Base-by-base conservation (phyloP, 2,888 invertebrate species). In the Drosophila stalkeri region DNA sequence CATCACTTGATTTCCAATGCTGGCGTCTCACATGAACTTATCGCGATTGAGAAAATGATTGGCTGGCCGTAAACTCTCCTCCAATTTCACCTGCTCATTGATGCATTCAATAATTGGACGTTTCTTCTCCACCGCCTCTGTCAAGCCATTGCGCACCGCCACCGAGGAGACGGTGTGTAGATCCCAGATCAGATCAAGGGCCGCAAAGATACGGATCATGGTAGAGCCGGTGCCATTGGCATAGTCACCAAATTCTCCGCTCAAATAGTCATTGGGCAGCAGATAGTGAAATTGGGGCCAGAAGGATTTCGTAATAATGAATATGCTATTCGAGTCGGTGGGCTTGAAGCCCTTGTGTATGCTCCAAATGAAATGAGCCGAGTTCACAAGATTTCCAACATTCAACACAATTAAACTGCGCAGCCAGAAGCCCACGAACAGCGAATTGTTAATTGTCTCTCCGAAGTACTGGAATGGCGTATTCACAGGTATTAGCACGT, bases 251-350 rank as follows among this genome's bases (percentile, higher is more conserved):
- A 94, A 97, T 92, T 97, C 97, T 11, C 96, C 96, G n/a, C 95
- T 95, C 89, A 96, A 96, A 93, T 96, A 97, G 89, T 97, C 97
- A 93, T 95, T 95, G 0, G 97, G 96, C 27, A 96, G 91, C 27
- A 96, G 89, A 83, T 97, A 97, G 89, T 97, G 97, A 90, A 97
- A 97, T 72, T 96, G 95, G 0, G 96, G 95, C 97, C 97, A 97
- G 90, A 96, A 96, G 3, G 95, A 95, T 91, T 96, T 96, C 5
- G 94, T 95, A 6, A 97, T 91, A 56, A 97, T 92, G 91, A 97
- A 97, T 11, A 97, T 95, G 74, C 95, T 93, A 91, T 96, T 97
- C 5, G 96, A 96, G 81, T 97, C 96, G 49, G 89, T 92, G 63
- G 92, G 94, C 94, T 95, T 94, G 95, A 97, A 96, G 95, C 92